Conservation (phyloP, 2,797 vertebrate genomes). For the Falco biarmicus region DNA sequence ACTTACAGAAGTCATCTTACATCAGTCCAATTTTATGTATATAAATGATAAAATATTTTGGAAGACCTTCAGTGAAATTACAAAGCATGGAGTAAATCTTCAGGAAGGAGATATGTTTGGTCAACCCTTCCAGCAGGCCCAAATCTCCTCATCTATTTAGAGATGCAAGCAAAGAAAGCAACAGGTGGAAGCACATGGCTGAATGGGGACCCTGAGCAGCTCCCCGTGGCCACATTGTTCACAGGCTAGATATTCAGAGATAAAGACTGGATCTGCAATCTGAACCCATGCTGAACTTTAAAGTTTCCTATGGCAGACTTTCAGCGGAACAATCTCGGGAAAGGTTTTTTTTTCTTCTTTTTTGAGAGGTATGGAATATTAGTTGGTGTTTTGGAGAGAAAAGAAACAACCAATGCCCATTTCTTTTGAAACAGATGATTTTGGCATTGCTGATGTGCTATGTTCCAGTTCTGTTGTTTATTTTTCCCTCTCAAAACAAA, state of each 20-base stretch:
- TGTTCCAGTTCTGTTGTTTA: not conserved
- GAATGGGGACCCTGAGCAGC: not conserved
- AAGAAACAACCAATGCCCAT: not conserved
- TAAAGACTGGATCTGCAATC: not conserved
- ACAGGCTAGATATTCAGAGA: not conserved
- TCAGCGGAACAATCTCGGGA: not conserved
- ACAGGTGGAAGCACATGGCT: not conserved
- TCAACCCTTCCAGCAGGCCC: not conserved
- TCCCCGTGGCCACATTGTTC: not conserved
- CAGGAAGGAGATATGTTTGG: not conserved
- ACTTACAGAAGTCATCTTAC: not conserved
- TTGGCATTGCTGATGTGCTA: not conserved
- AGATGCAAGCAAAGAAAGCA: not conserved
- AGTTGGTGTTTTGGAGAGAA: not conserved
- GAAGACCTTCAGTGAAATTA: not conserved
- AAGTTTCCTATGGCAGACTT: not conserved
- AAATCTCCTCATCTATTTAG: not conserved
- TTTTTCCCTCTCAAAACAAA: not conserved
- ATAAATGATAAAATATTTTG: not conserved
- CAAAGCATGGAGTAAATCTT: not conserved
- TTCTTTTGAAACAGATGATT: not conserved
- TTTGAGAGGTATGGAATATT: not conserved
- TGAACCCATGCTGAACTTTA: not conserved
- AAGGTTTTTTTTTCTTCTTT: not conserved
- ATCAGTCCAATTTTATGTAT: not conserved